These are phyloP conservation scores for Acrossocheilus wenchowensis DNA, from an alignment of 2,797 vertebrate species.

Conservation along the genomic window DNA sequence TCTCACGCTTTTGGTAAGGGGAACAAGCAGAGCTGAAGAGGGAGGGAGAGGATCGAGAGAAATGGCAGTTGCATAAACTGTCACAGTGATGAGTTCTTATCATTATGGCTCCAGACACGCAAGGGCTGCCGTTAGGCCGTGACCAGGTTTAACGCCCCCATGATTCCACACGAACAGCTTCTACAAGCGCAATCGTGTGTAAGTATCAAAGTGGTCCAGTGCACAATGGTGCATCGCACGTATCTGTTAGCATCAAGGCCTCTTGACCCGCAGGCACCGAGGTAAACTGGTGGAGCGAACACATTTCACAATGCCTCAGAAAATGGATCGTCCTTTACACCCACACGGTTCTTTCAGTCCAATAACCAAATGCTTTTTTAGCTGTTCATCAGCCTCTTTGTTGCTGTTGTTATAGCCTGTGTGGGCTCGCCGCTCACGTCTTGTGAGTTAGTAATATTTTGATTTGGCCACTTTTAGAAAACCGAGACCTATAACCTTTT, in stretches of 20 bases:
- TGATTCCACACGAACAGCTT: constrained; percentile 49
- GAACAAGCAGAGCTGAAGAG: not conserved
- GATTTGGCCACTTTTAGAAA: not conserved
- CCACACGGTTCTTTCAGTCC: constrained; percentile 24
- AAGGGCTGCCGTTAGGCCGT: constrained; percentile 32
- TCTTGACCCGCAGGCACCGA: constrained; percentile 23
- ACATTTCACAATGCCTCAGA: constrained; percentile 29
- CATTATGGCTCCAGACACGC: constrained; percentile 20
- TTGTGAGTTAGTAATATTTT: not conserved
- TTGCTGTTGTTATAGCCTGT: not conserved
- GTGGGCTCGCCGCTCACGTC: not conserved
- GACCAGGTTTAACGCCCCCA: constrained; percentile 29
- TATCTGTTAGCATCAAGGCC: constrained; percentile 8
- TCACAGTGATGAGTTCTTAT: constrained; percentile 42
- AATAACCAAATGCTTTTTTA: constrained; percentile 23
- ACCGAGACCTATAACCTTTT: not conserved
- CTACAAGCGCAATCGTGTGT: constrained; percentile 30
- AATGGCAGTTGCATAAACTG: constrained; percentile 46
- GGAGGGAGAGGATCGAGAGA: constrained; percentile 6
- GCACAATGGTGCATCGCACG: constrained; percentile 16
- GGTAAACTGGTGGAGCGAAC: constrained; percentile 28
- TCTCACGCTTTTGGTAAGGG: not conserved
- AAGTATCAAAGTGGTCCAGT: constrained; percentile 25
- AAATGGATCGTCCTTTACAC: constrained; percentile 21
- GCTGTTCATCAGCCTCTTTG: not conserved